Evolutionary conservation across 2,888 invertebrate species (phyloP), one percentile per base, ranked within the genome.

Genomic region (Hypselothyrea guttata): DNA sequence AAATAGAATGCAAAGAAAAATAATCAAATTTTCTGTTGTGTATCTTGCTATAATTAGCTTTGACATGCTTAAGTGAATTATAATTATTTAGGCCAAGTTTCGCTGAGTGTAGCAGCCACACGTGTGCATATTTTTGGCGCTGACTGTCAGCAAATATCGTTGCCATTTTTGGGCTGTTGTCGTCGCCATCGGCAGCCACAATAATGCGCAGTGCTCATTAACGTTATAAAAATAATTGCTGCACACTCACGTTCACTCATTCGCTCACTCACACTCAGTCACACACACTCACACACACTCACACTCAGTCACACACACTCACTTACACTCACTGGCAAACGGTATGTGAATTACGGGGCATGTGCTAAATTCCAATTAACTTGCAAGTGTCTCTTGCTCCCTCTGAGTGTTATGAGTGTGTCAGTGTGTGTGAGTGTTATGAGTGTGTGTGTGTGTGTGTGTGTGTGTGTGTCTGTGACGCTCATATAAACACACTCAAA

Each of bases 331-430:
- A 31, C 28, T 11, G 31, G 35, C 11, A 22, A 60, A 31, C 33
- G 41, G 51, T 38, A 58, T 71, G 72, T 72, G 73, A 73, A 64
- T 73, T 76, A 76, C 70, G 72, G 51, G 56, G 58, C 76, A 62
- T 84, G 84, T 84, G 67, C 76, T 75, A 79, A 83, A 84, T 84
- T 84, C 85, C 83, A 79, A 83, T 84, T 83, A 84, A 84, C 85
- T 71, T 63, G 61, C 64, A 41, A 52, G 52, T 44, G 44, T 59
- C 48, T 45, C n/a, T n/a, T n/a, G n/a, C n/a, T n/a, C n/a, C n/a
- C n/a, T n/a, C n/a, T n/a, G n/a, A n/a, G n/a, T n/a, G 27, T 12
- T 49, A 28, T 42, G 34, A 35, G 35, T 46, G 40, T 37, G 27
- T 30, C n/a, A n/a, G 40, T 45, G 28, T 35, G 35, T 37, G 15